These are phyloP conservation scores for Osmerus eperlanus DNA, from an alignment of 2,113 vertebrate genomes.

Conservation along the genomic window DNA sequence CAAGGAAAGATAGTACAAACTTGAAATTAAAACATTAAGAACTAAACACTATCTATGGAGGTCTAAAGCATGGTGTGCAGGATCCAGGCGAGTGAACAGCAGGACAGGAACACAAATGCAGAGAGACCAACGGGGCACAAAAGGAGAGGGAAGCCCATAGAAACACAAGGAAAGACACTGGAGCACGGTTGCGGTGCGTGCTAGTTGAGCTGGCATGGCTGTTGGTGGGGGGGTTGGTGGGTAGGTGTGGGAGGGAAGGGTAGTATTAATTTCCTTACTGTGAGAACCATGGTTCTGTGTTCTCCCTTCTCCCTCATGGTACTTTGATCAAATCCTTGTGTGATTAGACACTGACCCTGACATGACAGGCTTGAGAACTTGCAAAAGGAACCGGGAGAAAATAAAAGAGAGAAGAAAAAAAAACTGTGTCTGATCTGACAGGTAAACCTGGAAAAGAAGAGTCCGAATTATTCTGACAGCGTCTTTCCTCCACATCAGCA, in stretches of 20 bases:
- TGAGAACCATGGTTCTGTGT: slow-evolving; percentile 64
- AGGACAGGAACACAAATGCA: too few species aligned
- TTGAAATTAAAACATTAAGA: too few species aligned
- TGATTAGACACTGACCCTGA: slow-evolving; percentile 73
- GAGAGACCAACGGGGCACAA: too few species aligned
- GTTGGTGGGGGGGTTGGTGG: slow-evolving; percentile 39
- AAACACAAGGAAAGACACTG: too few species aligned
- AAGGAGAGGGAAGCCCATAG: too few species aligned
- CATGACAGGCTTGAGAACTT: slow-evolving; percentile 66
- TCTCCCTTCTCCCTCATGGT: slow-evolving; percentile 55
- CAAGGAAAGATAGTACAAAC: too few species aligned
- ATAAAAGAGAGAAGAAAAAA: slow-evolving; percentile 11
- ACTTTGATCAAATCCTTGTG: slow-evolving; percentile 72
- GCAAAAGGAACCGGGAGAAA: slow-evolving; percentile 44
- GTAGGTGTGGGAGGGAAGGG: slow-evolving; percentile 22
- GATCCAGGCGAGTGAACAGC: too few species aligned
- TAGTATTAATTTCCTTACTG: slow-evolving; percentile 62
- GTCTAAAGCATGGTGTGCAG: too few species aligned
- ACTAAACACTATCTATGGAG: too few species aligned
- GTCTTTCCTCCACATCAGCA: slow-evolving; percentile 60
- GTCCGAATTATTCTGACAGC: slow-evolving; percentile 67
- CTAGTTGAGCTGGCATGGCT: slow-evolving; percentile 17
- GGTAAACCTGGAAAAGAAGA: slow-evolving; percentile 61
- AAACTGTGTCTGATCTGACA: slow-evolving; percentile 56
- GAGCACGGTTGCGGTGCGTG: slow-evolving; percentile 14